These are phyloP conservation scores for Coremacera marginata DNA, from an alignment of 2,888 invertebrate genomes.

Conservation along the genomic window DNA sequence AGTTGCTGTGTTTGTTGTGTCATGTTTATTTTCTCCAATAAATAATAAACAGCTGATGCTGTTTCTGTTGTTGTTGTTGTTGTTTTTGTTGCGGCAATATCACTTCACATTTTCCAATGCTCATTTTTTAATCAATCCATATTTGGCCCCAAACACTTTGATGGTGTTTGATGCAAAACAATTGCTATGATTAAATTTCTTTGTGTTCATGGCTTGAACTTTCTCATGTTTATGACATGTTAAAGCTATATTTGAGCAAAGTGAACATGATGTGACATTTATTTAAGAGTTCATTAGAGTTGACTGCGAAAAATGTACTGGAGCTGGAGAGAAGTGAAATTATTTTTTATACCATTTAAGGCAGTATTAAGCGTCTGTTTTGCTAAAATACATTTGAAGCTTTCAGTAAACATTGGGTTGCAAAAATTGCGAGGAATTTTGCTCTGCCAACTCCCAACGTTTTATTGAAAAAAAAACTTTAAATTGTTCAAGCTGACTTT, in stretches of 20 bases:
- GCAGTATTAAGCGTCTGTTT: too few species aligned
- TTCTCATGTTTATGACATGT: conserved; percentile 36
- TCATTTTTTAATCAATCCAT: conserved; percentile 18
- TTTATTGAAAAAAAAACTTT: neutral
- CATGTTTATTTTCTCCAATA: conserved; percentile 11
- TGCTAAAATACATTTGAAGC: too few species aligned
- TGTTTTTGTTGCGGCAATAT: neutral
- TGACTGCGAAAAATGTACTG: conserved; percentile 15
- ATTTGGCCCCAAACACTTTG: conserved; percentile 24
- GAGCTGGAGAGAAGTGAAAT: too few species aligned
- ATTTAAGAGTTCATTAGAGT: conserved; percentile 29
- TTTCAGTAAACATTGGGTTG: too few species aligned
- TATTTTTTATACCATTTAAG: too few species aligned
- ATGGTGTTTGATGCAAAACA: conserved; percentile 28
- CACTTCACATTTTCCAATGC: conserved; percentile 16
- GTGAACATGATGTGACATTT: conserved; percentile 27
- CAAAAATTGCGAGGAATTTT: too few species aligned
- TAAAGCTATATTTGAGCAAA: conserved; percentile 36
- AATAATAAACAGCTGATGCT: conserved; percentile 7
- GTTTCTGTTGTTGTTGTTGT: neutral
- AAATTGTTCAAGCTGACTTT: neutral
- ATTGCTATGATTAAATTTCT: neutral
- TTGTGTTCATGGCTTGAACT: neutral
- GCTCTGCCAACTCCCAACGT: too few species aligned
- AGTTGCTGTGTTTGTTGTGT: neutral